Conservation (phyloP, 1,140 invertebrate genomes). For the Himalopsyche phryganea region DNA sequence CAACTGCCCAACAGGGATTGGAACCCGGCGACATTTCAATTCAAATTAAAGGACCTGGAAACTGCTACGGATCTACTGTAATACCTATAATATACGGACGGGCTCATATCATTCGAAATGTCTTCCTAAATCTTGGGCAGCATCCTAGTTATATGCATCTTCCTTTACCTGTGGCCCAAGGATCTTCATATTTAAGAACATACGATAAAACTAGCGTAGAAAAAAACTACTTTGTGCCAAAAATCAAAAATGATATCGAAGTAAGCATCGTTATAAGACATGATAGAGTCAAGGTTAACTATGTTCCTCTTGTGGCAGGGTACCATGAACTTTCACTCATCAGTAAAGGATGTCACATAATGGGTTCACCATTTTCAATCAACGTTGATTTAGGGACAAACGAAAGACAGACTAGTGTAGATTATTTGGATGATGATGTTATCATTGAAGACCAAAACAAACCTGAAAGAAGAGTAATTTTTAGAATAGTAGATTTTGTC, state of each 20-base stretch:
- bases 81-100: slow-evolving; percentile 47
- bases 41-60: slow-evolving; percentile 47
- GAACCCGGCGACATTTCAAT: slow-evolving; percentile 50
- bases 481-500: slow-evolving; percentile 53
- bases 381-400: slow-evolving; percentile 44
- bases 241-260: slow-evolving; percentile 47
- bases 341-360: slow-evolving; percentile 47
- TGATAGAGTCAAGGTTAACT: slow-evolving; percentile 46
- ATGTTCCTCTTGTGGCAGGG: slow-evolving; percentile 43
- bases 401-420: slow-evolving; percentile 24
- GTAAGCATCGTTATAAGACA: slow-evolving; percentile 41
- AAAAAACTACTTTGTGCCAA: slow-evolving; percentile 48
- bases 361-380: slow-evolving; percentile 49
- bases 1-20: slow-evolving; percentile 48
- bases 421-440: slow-evolving; percentile 50
- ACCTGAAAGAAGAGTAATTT: slow-evolving; percentile 48
- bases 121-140: slow-evolving; percentile 42
- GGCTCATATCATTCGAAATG: slow-evolving; percentile 46
- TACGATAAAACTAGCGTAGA: slow-evolving; percentile 48
- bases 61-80: slow-evolving; percentile 45
- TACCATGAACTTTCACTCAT: slow-evolving; percentile 50
- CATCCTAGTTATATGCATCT: slow-evolving; percentile 42
- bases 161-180: slow-evolving; percentile 43
- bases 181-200: slow-evolving; percentile 42
- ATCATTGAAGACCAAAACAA: slow-evolving; percentile 43